phyloP scores from a whole-genome alignment of 2,113 vertebrate genomes.

The Triplophysa tibetana region DNA sequence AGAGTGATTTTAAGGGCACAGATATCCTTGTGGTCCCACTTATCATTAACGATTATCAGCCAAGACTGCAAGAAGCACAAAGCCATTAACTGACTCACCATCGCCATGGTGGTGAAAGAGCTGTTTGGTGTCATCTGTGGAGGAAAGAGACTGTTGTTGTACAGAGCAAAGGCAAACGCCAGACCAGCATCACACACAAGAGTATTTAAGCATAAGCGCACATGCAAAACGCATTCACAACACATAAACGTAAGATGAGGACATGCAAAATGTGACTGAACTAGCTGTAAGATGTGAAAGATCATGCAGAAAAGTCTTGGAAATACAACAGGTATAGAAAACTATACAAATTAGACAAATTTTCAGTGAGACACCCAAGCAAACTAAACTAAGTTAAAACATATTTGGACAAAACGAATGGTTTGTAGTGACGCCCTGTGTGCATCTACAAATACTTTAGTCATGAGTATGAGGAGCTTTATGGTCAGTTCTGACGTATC shows the following conservation, averaged over 20 bases:
- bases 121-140: constrained; percentile 82
- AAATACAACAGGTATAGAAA: no score
- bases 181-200: constrained; percentile 35
- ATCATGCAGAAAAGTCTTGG: background rate
- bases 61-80: constrained; percentile 14
- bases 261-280: constrained; percentile 14
- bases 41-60: background rate
- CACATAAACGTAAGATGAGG: constrained; percentile 15
- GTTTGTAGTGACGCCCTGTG: background rate
- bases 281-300: background rate
- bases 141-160: constrained; percentile 41
- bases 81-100: constrained; percentile 72
- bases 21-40: background rate
- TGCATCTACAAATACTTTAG: background rate
- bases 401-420: background rate
- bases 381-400: background rate
- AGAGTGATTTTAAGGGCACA: no score
- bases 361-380: background rate
- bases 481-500: background rate
- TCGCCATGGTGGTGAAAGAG: constrained; percentile 68
- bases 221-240: constrained; percentile 41
- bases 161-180: constrained; percentile 47
- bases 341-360: background rate
- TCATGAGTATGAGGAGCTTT: background rate
- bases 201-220: constrained; percentile 33